Evolutionary conservation across 30 jellyfish, hydroid and myxozoan genomes (phyloP), one percentile per base, ranked within the genome.

Genomic region (Hydractinia symbiolongicarpus): DNA sequence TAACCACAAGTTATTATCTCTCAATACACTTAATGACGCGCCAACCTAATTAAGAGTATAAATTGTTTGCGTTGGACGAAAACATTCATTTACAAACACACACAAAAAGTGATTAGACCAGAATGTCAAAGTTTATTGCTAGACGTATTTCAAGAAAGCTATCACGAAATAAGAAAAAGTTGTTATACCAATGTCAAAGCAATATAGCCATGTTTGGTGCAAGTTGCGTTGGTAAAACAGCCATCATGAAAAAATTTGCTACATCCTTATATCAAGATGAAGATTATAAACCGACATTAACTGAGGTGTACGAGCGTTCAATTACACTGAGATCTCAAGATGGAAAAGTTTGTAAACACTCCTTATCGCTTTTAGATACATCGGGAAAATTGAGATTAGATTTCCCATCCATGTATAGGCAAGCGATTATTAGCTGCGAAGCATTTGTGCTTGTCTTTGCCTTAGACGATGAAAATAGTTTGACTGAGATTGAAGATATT

Each of bases 171-270:
- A 30, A 16, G 40, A 77, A 77, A 60, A 56, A 52, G 40, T 5
- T 55, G 8, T 15, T 57, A 8, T 77, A 77, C 81, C 19, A 53
- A 52, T 15, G 51, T 13, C 30, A 20, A 53, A 77, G 66, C 15
- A 77, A 77, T 30, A 77, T 77, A 10, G 85, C 85, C n/a, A 30
- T 77, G 8, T 66, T 77, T 77, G 85, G 85, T 5, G 81, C 85
- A 54, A 54, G 55, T 15, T 52, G 85, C 44, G 85, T 77, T 30
- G 85, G 85, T 5, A 77, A 77, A 54, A 54, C 85, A 8, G 20
- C 85, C 8, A 77, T 77, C 79, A 61, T 66, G 14, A 61, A 66
- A 44, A 20, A 50, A 0, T 52, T 77, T 58, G 76, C 80, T 9
- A 66, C 10, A 55, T 66, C 85, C 7, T 54, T 54, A 17, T 61